phyloP scores from a whole-genome alignment of 1,140 invertebrate genomes.

The Mya arenaria region DNA sequence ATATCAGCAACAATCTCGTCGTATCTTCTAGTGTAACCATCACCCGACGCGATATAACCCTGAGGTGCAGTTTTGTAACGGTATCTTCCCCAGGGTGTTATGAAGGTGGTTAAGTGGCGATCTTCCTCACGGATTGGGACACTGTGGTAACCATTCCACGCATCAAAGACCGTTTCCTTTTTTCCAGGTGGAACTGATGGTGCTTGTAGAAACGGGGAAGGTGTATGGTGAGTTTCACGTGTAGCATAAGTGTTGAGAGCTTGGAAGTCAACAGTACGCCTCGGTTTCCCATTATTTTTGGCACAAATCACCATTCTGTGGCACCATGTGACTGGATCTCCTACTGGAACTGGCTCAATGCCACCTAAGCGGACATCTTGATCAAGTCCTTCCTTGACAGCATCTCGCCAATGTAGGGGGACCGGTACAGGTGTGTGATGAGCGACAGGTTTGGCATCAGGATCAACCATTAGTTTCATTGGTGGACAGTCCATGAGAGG shows the following conservation, averaged over 20 bases:
- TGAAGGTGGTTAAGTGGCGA: conserved; percentile 59
- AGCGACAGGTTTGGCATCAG: conserved; percentile 1
- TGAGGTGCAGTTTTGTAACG: conserved; percentile 48
- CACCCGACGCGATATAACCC: conserved; percentile 57
- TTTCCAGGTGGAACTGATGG: conserved; percentile 30
- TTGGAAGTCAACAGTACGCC: conserved; percentile 40
- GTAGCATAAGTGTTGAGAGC: not conserved
- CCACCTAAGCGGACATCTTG: conserved; percentile 50
- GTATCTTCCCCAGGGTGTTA: conserved; percentile 56
- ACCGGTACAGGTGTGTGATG: conserved; percentile 29
- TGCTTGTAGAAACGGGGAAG: conserved; percentile 37
- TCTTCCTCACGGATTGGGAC: conserved; percentile 33
- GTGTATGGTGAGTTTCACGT: conserved; percentile 3
- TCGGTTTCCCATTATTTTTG: conserved; percentile 56
- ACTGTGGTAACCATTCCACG: conserved; percentile 58
- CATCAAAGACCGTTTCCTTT: conserved; percentile 54
- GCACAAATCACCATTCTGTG: conserved; percentile 59
- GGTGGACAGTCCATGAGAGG: conserved; percentile 34
- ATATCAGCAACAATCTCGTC: conserved; percentile 58
- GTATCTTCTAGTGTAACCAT: conserved; percentile 61
- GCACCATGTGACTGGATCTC: conserved; percentile 58
- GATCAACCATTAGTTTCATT: conserved; percentile 22
- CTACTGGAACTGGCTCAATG: conserved; percentile 45
- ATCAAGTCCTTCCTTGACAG: conserved; percentile 49
- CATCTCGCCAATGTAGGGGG: conserved; percentile 50